Base-by-base conservation (phyloP, 2,797 vertebrate species). In the Meda fulgida region DNA sequence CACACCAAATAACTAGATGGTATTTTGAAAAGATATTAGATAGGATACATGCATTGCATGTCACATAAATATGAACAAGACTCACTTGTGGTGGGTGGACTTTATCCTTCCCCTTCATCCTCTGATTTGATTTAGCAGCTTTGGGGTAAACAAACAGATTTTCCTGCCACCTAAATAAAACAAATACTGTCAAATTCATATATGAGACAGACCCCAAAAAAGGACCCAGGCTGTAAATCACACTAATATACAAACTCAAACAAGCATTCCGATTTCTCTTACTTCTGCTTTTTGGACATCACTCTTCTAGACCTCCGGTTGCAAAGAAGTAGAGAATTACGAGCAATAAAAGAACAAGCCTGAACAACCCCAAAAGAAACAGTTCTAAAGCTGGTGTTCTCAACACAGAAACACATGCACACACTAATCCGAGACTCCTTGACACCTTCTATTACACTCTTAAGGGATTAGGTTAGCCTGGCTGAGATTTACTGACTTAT, bases 381-480 rank as follows among this genome's bases (percentile, higher is more conserved):
- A 0, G 36, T 9, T 80, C 58, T 21, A 70, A 77, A 84, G 23
- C 48, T 43, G n/a, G 51, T 19, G 53, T 72, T 60, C n/a, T 71
- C 58, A 51, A 60, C 58, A 58, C 46, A 31, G 67, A 85, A 60
- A 79, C 34, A 70, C 73, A 85, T 7, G n/a, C 48, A 78, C 66
- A 34, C 29, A 67, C 72, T 78, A 84, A 88, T 86, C 83, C 65
- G 26, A 82, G 71, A 83, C 80, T 86, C 80, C 70, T 86, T 73
- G 87, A 88, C 87, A 88, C 87, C 85, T 86, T 82, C 76, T 73
- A 81, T 84, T 84, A 88, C 46, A 85, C 78, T 84, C 87, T 86
- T 78, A 84, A 76, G 16, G 82, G 87, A 88, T 88, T 88, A 86
- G 46, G 80, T 69, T 65, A 69, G 84, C 80, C 87, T 86, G 55